Conservation (phyloP, 2,113 vertebrate genomes). For the Struthio camelus region DNA sequence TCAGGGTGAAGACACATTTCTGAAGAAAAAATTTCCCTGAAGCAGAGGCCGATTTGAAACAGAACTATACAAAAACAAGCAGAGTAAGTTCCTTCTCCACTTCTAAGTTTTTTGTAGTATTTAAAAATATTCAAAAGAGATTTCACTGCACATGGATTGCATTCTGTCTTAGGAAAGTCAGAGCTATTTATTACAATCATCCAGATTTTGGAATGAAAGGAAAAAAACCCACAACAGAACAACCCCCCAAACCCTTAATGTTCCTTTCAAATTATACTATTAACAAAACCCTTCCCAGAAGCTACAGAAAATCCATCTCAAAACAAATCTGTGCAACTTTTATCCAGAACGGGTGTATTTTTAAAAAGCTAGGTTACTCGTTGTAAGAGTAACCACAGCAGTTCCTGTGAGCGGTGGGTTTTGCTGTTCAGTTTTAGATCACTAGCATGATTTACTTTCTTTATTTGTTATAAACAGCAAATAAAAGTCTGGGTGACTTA, state of each 20-base stretch:
- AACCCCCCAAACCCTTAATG: background rate
- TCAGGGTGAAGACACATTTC: background rate
- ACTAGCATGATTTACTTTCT: background rate
- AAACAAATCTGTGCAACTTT: slow-evolving; percentile 9
- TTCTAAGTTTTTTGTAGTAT: background rate
- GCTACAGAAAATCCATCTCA: background rate
- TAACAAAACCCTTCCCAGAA: background rate
- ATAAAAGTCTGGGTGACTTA: slow-evolving; percentile 32
- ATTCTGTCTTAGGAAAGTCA: background rate
- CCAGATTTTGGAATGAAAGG: background rate
- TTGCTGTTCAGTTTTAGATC: background rate
- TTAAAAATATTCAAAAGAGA: background rate
- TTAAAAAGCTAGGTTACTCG: background rate
- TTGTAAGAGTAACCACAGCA: background rate
- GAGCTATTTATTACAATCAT: background rate
- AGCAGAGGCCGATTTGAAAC: background rate
- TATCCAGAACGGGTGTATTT: background rate
- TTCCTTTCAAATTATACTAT: background rate
- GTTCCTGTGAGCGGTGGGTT: background rate
- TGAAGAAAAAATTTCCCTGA: background rate
- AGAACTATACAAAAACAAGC: background rate
- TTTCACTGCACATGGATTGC: background rate
- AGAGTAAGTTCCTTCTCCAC: background rate
- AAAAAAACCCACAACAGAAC: background rate
- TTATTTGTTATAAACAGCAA: background rate